phyloP scores from a whole-genome alignment of 2,113 vertebrate species.

The Synodontis membranacea region DNA sequence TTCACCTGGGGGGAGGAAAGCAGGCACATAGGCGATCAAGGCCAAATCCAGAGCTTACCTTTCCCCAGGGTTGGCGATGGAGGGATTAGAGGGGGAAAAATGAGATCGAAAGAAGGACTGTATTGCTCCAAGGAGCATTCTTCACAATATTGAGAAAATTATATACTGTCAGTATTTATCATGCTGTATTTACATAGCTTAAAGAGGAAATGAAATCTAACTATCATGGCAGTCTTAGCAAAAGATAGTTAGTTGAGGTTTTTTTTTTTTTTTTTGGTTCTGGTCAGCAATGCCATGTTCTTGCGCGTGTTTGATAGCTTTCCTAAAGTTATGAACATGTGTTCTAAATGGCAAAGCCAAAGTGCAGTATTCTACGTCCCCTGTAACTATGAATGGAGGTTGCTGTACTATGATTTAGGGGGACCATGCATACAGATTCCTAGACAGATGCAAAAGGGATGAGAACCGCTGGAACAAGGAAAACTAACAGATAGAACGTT shows the following conservation, averaged over 20 bases:
- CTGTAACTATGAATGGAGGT: background rate
- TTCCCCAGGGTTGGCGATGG: constrained; percentile 56
- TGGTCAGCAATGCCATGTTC: background rate
- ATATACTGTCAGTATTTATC: background rate
- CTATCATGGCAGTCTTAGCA: background rate
- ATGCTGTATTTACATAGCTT: background rate
- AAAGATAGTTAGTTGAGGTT: background rate
- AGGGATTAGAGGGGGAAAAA: constrained; percentile 60
- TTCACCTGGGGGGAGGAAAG: constrained; percentile 41
- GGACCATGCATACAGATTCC: background rate
- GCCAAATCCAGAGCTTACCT: constrained; percentile 60
- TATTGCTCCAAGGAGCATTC: background rate
- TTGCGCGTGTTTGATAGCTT: background rate
- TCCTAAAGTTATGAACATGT: background rate
- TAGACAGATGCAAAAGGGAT: background rate
- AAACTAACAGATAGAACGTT: background rate
- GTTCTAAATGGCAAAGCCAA: background rate
- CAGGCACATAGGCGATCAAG: constrained; percentile 48
- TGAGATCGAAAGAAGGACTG: background rate
- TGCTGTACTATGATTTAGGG: background rate
- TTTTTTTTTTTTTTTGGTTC: background rate
- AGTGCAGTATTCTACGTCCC: background rate
- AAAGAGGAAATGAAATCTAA: background rate
- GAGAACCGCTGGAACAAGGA: background rate
- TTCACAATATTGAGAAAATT: too few relatives aligned